Evolutionary conservation across 2,113 vertebrate genomes (phyloP).

Genomic region (Miniopterus natalensis): DNA sequence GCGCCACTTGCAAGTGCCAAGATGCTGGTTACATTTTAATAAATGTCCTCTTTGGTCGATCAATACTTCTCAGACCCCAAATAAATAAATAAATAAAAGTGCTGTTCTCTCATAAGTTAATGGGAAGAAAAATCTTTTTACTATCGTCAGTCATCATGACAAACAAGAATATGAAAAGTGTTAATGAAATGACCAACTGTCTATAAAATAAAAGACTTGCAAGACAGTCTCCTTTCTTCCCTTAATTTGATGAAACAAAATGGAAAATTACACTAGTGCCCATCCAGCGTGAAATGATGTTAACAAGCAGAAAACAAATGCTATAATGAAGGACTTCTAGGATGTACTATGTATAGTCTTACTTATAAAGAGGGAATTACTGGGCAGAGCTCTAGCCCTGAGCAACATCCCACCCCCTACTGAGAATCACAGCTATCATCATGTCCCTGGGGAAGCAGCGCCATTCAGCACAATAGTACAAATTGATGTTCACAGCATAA

Average conservation of each 20-base stretch:
- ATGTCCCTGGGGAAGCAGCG: slow-evolving; percentile 72
- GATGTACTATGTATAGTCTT: slow-evolving; percentile 85
- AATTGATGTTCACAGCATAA: slow-evolving; percentile 84
- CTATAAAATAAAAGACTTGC: slow-evolving; percentile 87
- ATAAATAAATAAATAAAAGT: slow-evolving; percentile 85
- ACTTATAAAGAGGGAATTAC: slow-evolving; percentile 84
- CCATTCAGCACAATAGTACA: slow-evolving; percentile 78
- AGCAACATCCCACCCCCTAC: slow-evolving; percentile 82
- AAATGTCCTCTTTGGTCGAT: slow-evolving; percentile 86
- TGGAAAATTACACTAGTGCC: slow-evolving; percentile 86
- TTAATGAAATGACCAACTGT: slow-evolving; percentile 90
- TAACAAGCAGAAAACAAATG: slow-evolving; percentile 84
- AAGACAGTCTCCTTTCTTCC: slow-evolving; percentile 86
- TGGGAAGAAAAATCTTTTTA: slow-evolving; percentile 87
- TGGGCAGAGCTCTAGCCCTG: slow-evolving; percentile 81
- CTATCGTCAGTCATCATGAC: slow-evolving; percentile 87
- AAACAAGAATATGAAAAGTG: slow-evolving; percentile 89
- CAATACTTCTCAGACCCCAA: slow-evolving; percentile 82
- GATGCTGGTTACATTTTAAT: slow-evolving; percentile 89
- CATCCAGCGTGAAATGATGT: slow-evolving; percentile 82
- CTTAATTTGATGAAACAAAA: slow-evolving; percentile 88
- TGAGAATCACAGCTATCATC: slow-evolving; percentile 83
- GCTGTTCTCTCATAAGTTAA: slow-evolving; percentile 85
- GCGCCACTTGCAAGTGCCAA: slow-evolving; percentile 80
- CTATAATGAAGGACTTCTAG: slow-evolving; percentile 81